Conservation (phyloP, 2,888 invertebrate genomes). For the Ecliptopera silaceata region DNA sequence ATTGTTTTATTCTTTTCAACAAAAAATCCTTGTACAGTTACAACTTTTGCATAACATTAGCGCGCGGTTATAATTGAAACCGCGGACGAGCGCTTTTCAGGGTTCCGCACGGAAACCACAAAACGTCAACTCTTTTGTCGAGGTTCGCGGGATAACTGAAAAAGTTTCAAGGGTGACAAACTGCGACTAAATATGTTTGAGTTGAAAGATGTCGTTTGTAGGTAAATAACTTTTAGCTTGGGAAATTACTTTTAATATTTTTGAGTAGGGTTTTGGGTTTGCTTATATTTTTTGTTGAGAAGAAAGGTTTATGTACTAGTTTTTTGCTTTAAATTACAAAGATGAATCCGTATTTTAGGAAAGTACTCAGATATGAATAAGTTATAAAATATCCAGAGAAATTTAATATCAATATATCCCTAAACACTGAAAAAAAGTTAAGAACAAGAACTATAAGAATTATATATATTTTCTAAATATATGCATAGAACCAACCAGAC, state of each 20-base stretch:
- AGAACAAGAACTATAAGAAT: no score
- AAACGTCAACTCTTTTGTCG: conserved; percentile 30
- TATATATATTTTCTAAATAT: no score
- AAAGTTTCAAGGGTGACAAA: conserved; percentile 29
- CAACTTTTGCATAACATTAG: conserved; percentile 56
- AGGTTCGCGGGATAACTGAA: conserved; percentile 24
- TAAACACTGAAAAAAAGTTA: no score
- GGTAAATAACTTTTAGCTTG: conserved; percentile 11
- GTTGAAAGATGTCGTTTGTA: conserved; percentile 18
- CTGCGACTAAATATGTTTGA: conserved; percentile 26
- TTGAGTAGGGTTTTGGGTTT: not conserved
- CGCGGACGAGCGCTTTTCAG: conserved; percentile 25
- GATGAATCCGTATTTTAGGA: no score
- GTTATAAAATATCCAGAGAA: no score
- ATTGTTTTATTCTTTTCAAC: conserved; percentile 5
- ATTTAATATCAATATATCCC: no score
- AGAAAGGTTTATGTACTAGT: not conserved
- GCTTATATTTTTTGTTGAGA: not conserved
- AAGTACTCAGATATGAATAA: no score
- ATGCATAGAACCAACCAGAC: no score
- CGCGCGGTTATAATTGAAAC: conserved; percentile 54
- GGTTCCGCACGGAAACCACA: conserved; percentile 18
- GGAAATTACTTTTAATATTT: conserved; percentile 6
- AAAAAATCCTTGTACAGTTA: conserved; percentile 32
- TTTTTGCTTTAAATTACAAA: no score